Percentiles rank a stretch among this genome's conserved stretches.
phyloP scores from a whole-genome alignment of 2,888 invertebrate genomes.

The Panzeria rudis region DNA sequence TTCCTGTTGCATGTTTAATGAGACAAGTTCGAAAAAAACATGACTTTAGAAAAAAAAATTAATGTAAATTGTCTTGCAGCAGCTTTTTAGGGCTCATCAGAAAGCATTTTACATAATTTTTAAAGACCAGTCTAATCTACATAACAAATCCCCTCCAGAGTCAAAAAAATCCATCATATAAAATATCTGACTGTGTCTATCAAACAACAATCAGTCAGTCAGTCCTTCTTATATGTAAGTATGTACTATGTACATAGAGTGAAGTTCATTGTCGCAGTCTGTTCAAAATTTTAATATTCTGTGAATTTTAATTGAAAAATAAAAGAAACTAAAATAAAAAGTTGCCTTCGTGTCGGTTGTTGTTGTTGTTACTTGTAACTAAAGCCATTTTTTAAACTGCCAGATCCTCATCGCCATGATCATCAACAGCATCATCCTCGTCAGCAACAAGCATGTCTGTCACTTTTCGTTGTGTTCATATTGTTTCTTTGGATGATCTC shows the following conservation, averaged over 20 bases:
- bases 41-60: too few species aligned
- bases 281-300: constrained; percentile 21
- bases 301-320: constrained; percentile 20
- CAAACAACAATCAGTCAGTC: constrained; percentile 33
- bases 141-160: not conserved
- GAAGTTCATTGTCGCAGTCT: not conserved
- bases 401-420: not conserved
- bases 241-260: not conserved
- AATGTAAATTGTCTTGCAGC: too few species aligned
- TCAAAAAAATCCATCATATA: constrained; percentile 27
- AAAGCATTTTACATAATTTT: too few species aligned
- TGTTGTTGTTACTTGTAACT: constrained; percentile 42
- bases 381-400: constrained; percentile 11
- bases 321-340: not conserved
- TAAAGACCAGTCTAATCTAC: not conserved
- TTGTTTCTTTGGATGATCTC: constrained; percentile 42
- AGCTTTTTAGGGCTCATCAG: too few species aligned
- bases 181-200: constrained; percentile 32
- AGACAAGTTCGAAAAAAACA: too few species aligned
- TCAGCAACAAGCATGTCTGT: constrained; percentile 51
- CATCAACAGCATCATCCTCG: constrained; percentile 4
- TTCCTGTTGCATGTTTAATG: too few species aligned
- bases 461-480: constrained; percentile 43
- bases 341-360: constrained; percentile 1
- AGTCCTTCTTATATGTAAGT: not conserved